Evolutionary conservation across 1,140 invertebrate genomes (phyloP), one percentile per base, ranked within the genome.

Genomic region (Nasonia longicornis): DNA sequence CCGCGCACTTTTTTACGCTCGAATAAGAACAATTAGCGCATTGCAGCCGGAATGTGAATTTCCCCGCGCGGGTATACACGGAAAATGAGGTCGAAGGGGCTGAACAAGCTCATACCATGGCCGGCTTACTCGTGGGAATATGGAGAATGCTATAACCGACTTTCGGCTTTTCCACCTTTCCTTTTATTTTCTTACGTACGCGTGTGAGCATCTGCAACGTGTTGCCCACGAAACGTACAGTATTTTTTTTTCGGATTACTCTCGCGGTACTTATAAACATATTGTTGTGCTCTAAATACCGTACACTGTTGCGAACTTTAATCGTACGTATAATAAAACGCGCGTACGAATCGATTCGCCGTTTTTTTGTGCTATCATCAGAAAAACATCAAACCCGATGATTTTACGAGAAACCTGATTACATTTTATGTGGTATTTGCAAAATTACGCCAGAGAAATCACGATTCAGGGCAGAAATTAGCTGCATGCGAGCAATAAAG

Each of bases 1-100:
- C 29, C 2, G 52, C 20, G 3, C 20, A 4, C 6, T 58, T 72
- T 45, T 72, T 48, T 67, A 42, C 73, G 20, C 12, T 7, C 73
- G 29, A 58, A 77, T 77, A 31, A 22, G 75, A 77, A 45, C 58
- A 67, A 77, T 77, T 77, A 77, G 63, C 4, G 29, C 7, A 26
- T 26, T 26, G 42, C 22, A 52, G 31, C 31, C 42, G 16, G 72
- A 58, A 52, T 74, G 72, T 74, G 45, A 22, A n/a, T 74, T 52
- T 52, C 16, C 45, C 35, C 31, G 75, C 26, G 26, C 26, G 26
- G 26, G 26, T 26, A 20, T 14, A 35, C 4, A 0, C 31, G 31
- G 42, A 35, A 67, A 77, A 77, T 67, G 63, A 77, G 75, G 75
- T 77, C 75, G 75, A 77, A 67, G 63, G 11, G 75, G 63, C 20